Evolutionary conservation across 2,113 vertebrate species (phyloP).

Genomic region (Anthoscopus minutus): DNA sequence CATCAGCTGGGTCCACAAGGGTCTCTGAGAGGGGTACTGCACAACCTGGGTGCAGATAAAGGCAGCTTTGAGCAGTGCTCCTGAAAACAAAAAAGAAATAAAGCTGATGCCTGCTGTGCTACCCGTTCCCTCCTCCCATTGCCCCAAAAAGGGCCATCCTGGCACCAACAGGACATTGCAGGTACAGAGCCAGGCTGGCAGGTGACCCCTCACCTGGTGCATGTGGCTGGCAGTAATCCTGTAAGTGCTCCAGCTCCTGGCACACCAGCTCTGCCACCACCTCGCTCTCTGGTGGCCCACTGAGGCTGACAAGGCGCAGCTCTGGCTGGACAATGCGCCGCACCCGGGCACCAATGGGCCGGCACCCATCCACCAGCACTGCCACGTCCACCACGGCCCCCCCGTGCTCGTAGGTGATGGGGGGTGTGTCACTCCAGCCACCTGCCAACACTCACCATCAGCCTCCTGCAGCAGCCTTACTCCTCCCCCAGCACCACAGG

Average conservation of each 20-base stretch:
- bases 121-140: neutral
- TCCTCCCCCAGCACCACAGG: no score
- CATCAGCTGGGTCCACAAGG: slow-evolving; percentile 80
- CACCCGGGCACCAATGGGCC: slow-evolving; percentile 82
- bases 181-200: accelerated
- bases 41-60: slow-evolving; percentile 85
- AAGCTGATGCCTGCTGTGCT: neutral
- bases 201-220: slow-evolving; percentile 78
- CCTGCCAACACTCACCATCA: slow-evolving; percentile 62
- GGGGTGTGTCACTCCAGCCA: slow-evolving; percentile 94
- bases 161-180: accelerated
- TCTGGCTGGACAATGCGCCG: slow-evolving; percentile 74
- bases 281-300: slow-evolving; percentile 30
- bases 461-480: accelerated
- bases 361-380: slow-evolving; percentile 80
- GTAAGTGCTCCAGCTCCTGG: slow-evolving; percentile 75
- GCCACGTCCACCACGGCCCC: slow-evolving; percentile 87
- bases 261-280: slow-evolving; percentile 71
- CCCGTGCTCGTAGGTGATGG: slow-evolving; percentile 89
- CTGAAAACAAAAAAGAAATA: slow-evolving; percentile 55
- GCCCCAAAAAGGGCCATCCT: neutral
- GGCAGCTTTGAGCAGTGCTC: slow-evolving; percentile 89
- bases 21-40: slow-evolving; percentile 65
- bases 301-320: slow-evolving; percentile 75
- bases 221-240: slow-evolving; percentile 88